phyloP scores from a whole-genome alignment of 2,113 vertebrate genomes.

The Puntigrus tetrazona region DNA sequence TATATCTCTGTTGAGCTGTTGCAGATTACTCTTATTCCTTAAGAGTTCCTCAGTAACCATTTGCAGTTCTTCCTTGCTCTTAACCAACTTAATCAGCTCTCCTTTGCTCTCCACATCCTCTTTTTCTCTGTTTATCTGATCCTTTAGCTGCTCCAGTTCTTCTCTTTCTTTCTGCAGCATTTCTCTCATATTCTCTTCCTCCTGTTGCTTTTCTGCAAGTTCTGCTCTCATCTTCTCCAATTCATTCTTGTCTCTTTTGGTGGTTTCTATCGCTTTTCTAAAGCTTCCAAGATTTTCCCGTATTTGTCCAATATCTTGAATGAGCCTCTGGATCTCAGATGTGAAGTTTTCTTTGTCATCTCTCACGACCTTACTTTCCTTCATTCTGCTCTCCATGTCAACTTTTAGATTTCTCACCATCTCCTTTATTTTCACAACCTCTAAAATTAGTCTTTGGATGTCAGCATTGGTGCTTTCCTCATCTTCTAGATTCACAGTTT shows the following conservation, averaged over 20 bases:
- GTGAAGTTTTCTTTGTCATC: constrained; percentile 42
- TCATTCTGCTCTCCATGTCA: background rate
- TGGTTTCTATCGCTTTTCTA: constrained; percentile 37
- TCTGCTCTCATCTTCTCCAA: constrained; percentile 36
- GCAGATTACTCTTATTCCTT: constrained; percentile 24
- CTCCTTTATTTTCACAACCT: constrained; percentile 39
- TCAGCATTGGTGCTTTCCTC: background rate
- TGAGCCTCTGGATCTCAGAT: constrained; percentile 42
- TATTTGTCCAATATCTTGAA: constrained; percentile 46
- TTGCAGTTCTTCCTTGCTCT: constrained; percentile 34
- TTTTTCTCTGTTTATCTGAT: constrained; percentile 51
- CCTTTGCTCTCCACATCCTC: constrained; percentile 37
- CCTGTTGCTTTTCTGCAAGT: constrained; percentile 44
- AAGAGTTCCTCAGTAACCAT: constrained; percentile 40
- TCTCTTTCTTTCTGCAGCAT: constrained; percentile 51
- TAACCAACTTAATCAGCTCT: constrained; percentile 49
- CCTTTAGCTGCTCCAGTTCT: constrained; percentile 61
- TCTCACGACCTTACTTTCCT: constrained; percentile 38
- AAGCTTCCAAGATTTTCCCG: constrained; percentile 32
- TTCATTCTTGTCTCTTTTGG: constrained; percentile 32
- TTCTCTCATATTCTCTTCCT: constrained; percentile 45
- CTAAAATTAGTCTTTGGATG: constrained; percentile 35
- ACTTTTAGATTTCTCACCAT: constrained; percentile 32
- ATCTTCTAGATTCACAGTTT: constrained; percentile 14
- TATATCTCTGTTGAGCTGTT: background rate